Evolutionary conservation across 1,140 invertebrate species (phyloP), one percentile per base, ranked within the genome.

Genomic region (Brachionus rotundiformis): DNA sequence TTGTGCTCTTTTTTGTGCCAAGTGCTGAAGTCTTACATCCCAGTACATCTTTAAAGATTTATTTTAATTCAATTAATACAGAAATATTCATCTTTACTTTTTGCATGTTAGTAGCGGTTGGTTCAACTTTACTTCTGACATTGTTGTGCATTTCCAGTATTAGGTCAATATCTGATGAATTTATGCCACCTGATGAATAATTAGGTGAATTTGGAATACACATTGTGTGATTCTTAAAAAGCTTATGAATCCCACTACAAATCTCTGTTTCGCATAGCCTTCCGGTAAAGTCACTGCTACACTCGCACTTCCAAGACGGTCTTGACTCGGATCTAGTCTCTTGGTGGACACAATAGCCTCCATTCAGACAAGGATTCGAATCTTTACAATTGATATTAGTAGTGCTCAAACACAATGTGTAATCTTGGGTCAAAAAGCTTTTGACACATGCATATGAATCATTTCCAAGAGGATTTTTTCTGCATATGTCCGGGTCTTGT

Each of bases 91-190:
- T 29, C 10, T 44, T 2, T 54, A 77, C 44, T 59, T 77, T 27
- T 81, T 68, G 54, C 79, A 81, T 81, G 23, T 81, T 81, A 29
- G 59, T 25, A n/a, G 79, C 79, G 10, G 31, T 44, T 7, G 79
- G 79, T 39, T 13, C 11, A 7, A 81, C 79, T 4, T 71, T 2
- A 47, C 47, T 29, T 81, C 79, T 36, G 7, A 81, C 29, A 44
- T 19, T 81, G 41, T 68, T 81, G 19, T 81, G 79, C 36, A 49
- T 65, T 3, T 71, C 31, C 19, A 81, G 41, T 39, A 81, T 81
- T 5, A 36, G 10, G 16, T 81, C 61, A 27, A 79, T 79, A 39
- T 79, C 76, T 36, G 47, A 54, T 13, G 47, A 54, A 33, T 16
- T 41, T 16, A 79, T 19, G 8, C 76, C 76, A 29, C 44, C 76